Percentiles rank a stretch among this genome's conserved stretches.
Conservation (phyloP, 2,797 vertebrate species). For the Falco biarmicus region DNA sequence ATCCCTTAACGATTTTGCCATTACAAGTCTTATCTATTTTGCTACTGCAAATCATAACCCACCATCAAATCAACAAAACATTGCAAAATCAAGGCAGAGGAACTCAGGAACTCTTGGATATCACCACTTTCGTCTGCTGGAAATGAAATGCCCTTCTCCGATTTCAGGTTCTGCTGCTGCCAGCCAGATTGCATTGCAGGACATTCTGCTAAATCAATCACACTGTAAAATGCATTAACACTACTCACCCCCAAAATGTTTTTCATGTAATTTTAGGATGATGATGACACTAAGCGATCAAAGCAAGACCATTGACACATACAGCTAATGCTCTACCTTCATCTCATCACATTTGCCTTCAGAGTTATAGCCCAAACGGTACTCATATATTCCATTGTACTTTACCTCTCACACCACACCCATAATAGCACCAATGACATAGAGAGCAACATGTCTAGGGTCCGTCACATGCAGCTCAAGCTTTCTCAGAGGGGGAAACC, state of each 20-base stretch:
- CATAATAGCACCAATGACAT: accelerated
- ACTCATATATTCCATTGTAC: neutral
- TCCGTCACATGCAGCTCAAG: neutral
- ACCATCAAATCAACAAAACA: constrained; percentile 34
- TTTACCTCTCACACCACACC: neutral
- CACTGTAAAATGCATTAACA: constrained; percentile 74
- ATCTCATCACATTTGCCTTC: neutral
- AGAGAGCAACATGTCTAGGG: neutral
- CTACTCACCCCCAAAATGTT: neutral
- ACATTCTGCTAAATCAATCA: constrained; percentile 72
- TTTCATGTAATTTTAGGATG: constrained; percentile 26
- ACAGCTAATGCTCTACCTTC: neutral
- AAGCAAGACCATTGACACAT: neutral
- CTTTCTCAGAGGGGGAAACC: neutral
- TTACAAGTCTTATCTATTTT: constrained; percentile 1
- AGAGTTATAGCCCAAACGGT: neutral
- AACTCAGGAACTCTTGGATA: constrained; percentile 42
- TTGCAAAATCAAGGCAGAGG: neutral
- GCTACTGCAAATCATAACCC: constrained; percentile 32
- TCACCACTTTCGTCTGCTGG: constrained; percentile 6
- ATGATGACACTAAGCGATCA: constrained; percentile 54
- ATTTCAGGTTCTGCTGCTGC: constrained; percentile 28
- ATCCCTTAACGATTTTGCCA: neutral
- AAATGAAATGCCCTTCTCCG: constrained; percentile 49
- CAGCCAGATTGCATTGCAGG: neutral